Percentiles rank a stretch among this genome's conserved stretches.
Evolutionary conservation across 23 tunicate genomes (phyloP).

Genomic region (Phallusia fumigata): DNA sequence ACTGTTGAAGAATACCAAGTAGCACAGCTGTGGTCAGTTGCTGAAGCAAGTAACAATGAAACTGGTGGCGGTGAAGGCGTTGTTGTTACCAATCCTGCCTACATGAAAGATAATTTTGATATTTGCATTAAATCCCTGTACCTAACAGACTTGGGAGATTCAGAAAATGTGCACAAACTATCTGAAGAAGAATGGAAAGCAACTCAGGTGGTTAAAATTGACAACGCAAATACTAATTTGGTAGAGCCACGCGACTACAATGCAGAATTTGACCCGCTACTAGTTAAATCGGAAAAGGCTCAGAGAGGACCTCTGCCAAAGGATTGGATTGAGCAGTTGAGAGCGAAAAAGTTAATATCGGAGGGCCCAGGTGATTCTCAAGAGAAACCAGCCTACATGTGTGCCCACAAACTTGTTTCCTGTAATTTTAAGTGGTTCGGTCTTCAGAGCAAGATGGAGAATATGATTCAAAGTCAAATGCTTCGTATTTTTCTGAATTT

Average conservation of each 20-base stretch:
- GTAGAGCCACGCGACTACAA: constrained; percentile 69
- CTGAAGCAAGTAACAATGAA: constrained; percentile 94
- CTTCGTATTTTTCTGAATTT: constrained; percentile 65
- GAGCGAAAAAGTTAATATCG: constrained; percentile 14
- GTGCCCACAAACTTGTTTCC: constrained; percentile 87
- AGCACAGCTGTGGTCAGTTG: constrained; percentile 94
- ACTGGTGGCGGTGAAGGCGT: constrained; percentile 99
- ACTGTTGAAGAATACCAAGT: constrained; percentile 96
- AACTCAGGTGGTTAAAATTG: constrained; percentile 70
- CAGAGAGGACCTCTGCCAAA: constrained; percentile 63
- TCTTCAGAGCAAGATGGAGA: constrained; percentile 65
- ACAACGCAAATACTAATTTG: constrained; percentile 78
- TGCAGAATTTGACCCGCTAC: constrained; percentile 57
- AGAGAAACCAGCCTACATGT: constrained; percentile 47
- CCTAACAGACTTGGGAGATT: constrained; percentile 56
- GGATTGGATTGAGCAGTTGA: constrained; percentile 73
- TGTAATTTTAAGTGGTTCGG: constrained; percentile 84
- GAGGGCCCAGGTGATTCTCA: constrained; percentile 8
- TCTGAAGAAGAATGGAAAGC: constrained; percentile 49
- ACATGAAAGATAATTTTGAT: constrained; percentile 63
- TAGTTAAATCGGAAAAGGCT: constrained; percentile 34
- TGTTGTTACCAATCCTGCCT: constrained; percentile 67
- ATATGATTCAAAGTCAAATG: constrained; percentile 54
- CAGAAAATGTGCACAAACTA: constrained; percentile 81
- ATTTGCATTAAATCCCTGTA: constrained; percentile 60